Conservation (phyloP, 2,888 invertebrate genomes). For the Dasypogon diadema region DNA sequence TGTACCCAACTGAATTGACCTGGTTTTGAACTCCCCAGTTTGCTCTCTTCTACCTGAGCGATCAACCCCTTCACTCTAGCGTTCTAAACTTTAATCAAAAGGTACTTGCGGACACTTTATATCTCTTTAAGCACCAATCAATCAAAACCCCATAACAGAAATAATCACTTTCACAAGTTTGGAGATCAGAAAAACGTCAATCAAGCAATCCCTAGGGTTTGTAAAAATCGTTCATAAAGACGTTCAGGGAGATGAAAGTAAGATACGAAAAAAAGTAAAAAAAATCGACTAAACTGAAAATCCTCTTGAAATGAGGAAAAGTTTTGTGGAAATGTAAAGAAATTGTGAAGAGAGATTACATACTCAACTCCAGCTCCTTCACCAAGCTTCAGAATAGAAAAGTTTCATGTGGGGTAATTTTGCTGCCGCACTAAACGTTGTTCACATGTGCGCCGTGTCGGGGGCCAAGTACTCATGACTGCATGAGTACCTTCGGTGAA, state of each 20-base stretch:
- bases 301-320: conserved; percentile 15
- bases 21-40: background rate
- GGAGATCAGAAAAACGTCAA: conserved; percentile 39
- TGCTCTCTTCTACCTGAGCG: background rate
- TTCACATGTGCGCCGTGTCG: conserved; percentile 27
- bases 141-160: conserved; percentile 39
- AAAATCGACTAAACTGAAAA: conserved; percentile 28
- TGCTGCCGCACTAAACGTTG: conserved; percentile 2
- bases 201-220: background rate
- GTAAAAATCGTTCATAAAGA: background rate
- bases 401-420: background rate
- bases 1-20: conserved; percentile 18
- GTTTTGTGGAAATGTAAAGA: conserved; percentile 34
- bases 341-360: conserved; percentile 23
- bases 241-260: background rate
- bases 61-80: conserved; percentile 15
- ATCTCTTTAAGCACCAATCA: conserved; percentile 43
- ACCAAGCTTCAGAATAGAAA: background rate
- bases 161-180: conserved; percentile 38
- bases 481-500: conserved; percentile 38
- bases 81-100: conserved; percentile 25
- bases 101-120: conserved; percentile 21
- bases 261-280: background rate
- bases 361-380: background rate
- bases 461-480: conserved; percentile 39